These are phyloP conservation scores for Melitaea cinxia DNA, from an alignment of 1,140 invertebrate genomes.

Conservation along the genomic window DNA sequence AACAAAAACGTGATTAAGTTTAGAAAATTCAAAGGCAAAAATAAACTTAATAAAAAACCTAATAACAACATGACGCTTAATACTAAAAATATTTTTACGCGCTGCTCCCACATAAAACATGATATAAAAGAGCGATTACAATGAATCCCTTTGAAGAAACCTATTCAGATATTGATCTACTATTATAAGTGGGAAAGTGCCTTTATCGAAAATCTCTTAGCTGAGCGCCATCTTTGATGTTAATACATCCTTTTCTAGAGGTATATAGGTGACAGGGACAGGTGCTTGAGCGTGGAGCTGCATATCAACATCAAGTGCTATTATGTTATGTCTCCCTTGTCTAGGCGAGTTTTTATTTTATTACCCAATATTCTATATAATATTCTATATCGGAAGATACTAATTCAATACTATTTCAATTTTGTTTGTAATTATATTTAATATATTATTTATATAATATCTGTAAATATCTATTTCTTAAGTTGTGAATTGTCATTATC, in stretches of 20 bases:
- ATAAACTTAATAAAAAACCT: too few species aligned
- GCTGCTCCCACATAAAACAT: neutral
- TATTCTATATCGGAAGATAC: too few species aligned
- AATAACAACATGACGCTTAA: neutral
- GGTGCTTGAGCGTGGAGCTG: neutral
- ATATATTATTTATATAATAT: too few species aligned
- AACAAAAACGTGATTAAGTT: too few species aligned
- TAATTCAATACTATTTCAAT: too few species aligned
- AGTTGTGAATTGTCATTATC: too few species aligned
- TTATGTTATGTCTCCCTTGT: neutral
- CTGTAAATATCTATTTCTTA: too few species aligned
- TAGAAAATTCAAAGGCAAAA: too few species aligned
- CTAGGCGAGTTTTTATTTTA: neutral
- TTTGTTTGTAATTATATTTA: too few species aligned
- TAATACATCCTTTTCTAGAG: conserved; percentile 7
- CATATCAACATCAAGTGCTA: neutral
- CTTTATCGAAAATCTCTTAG: conserved; percentile 20
- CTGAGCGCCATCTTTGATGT: conserved; percentile 7
- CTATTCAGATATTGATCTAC: conserved; percentile 16
- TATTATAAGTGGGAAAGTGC: conserved; percentile 19
- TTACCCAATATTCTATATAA: neutral
- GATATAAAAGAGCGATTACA: conserved; percentile 20
- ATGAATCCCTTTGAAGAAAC: conserved; percentile 20
- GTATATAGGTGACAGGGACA: neutral
- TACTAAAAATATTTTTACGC: neutral